Evolutionary conservation across 1,140 invertebrate species (phyloP), one percentile per base, ranked within the genome.

Genomic region (Thaumatotibia leucotreta): DNA sequence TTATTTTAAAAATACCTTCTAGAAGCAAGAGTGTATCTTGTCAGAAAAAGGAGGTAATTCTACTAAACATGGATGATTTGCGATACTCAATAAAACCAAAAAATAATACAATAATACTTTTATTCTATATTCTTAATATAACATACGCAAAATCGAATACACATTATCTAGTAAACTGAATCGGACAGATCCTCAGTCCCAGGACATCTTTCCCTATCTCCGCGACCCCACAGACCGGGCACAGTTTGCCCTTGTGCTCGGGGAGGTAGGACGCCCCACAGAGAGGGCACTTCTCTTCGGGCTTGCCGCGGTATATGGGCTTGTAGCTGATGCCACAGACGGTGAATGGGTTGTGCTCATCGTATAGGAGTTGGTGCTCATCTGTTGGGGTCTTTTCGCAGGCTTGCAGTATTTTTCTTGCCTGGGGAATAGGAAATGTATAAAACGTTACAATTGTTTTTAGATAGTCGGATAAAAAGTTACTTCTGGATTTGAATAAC

Each of bases 321-420:
- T 95, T 96, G 89, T 97, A 99, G 6, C 95, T 96, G 20, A 95
- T 94, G 0, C 96, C 98, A 91, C 99, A 99, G 11, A 99, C 92
- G 50, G 94, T 95, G 88, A 99, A 99, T 2, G 99, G 99, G 93
- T 99, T 99, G 83, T 99, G 98, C 82, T 99, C 97, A 83, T 99
- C 99, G 84, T 99, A 99, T 1, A 94, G 92, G 58, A 99, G 83
- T 76, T 96, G 93, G 75, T 98, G 95, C 84, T 98, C 97, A 86
- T 99, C 98, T 0, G 94, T 93, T 2, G 95, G 95, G 79, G 96
- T 98, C 62, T 97, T 97, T 80, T 99, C 98, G 82, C 98, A 99
- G 0, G 96, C 97, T 91, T 97, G 96, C 8, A 99, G 91, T 58
- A 99, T 96, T 90, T 99, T 99, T 64, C 98, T 93, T 1, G 98